Evolutionary conservation across 1,140 invertebrate species (phyloP).

Genomic region (Panagrolaimus sp.): DNA sequence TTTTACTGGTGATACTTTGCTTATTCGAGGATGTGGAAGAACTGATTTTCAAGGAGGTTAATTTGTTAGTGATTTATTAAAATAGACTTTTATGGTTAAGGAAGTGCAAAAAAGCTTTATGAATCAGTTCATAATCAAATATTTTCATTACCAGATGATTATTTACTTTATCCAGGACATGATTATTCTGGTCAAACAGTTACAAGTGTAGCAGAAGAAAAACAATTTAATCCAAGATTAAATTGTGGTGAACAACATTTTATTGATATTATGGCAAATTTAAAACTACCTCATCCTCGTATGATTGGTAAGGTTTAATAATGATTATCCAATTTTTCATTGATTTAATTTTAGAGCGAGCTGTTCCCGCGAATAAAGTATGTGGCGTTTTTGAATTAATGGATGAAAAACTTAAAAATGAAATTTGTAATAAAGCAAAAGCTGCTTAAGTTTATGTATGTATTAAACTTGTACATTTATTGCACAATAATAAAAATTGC

Average conservation of each 20-base stretch:
- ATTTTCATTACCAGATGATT: constrained; percentile 78
- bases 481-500: too few species aligned
- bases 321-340: constrained; percentile 18
- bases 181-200: constrained; percentile 80
- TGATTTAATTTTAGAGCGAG: background rate
- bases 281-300: constrained; percentile 88
- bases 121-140: constrained; percentile 82
- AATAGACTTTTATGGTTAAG: constrained; percentile 61
- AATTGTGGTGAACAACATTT: constrained; percentile 79
- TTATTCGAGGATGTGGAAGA: constrained; percentile 72
- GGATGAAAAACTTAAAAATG: too few species aligned
- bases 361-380: background rate
- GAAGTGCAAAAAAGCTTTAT: constrained; percentile 73
- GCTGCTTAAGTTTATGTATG: too few species aligned
- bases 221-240: constrained; percentile 78
- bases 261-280: constrained; percentile 81
- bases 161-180: constrained; percentile 65
- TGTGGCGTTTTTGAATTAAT: background rate
- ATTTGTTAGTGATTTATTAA: constrained; percentile 3
- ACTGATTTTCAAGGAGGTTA: constrained; percentile 67
- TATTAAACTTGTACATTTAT: too few species aligned
- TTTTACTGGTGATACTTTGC: constrained; percentile 88
- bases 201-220: constrained; percentile 86
- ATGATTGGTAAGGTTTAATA: constrained; percentile 74
- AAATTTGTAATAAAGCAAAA: too few species aligned